Evolutionary conservation across 2,113 vertebrate species (phyloP), one percentile per base, ranked within the genome.

Genomic region (Ailurus styani): DNA sequence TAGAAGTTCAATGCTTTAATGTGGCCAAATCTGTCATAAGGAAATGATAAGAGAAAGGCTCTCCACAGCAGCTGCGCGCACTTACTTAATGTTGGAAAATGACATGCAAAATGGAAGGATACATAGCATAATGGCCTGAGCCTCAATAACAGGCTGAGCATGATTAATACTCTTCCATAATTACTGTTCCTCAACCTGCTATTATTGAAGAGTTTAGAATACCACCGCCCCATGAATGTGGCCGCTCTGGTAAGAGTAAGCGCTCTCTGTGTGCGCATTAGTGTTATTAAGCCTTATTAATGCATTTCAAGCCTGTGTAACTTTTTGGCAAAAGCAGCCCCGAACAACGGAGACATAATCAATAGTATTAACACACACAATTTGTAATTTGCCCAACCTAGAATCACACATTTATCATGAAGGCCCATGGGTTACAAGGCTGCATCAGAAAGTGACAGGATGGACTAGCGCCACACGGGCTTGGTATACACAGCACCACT

Each of bases 1-100:
- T 96, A 98, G 91, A 98, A 98, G 98, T 98, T 98, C 98, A 98
- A 98, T 98, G 98, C 98, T 98, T 98, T 98, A 95, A 98, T 98
- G 98, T 98, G 96, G 98, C 98, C 98, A 98, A 98, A 98, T 98
- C 98, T 99, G 98, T 99, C 98, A 98, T 23, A 98, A 98, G 98
- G 97, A 98, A 98, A 97, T 97, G 96, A 97, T 98, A 98, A 98
- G 98, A 98, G 98, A 99, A 98, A 98, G 98, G 98, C 93, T 97
- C 93, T 95, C 93, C 12, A 94, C 75, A 90, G 98, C 98, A 99
- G 99, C 98, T 99, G 98, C 97, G 2, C 47, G 96, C 97, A 97
- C 92, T 68, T 97, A 97, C 98, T 98, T 98, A 96, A 98, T 98
- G 98, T 82, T 96, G 96, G 98, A 98, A 98, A 99, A 99, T 98